Evolutionary conservation across 2,113 vertebrate species (phyloP), one percentile per base, ranked within the genome.

Genomic region (Xiphorhynchus elegans): DNA sequence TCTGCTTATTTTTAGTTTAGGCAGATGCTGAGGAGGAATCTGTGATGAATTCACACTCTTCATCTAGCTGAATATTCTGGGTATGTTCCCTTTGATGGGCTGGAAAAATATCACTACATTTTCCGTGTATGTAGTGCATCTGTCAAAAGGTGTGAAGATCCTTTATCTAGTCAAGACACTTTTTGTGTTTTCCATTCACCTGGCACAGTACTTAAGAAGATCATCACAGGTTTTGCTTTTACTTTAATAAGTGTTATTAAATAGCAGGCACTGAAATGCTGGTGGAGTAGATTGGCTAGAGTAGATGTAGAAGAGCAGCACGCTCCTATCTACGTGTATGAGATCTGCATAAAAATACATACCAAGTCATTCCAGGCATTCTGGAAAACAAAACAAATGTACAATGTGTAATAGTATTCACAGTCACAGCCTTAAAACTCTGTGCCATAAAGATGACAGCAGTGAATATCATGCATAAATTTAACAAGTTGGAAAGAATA

Each of bases 1-100:
- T 87, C 53, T 84, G 29, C 52, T 84, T 82, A 67, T 74, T 93
- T 95, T 91, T 59, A 64, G 35, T n/a, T 35, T 85, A 87, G 62
- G 37, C 73, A 93, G 84, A 93, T 79, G 78, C 35, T 87, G 53
- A 87, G 47, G 53, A 81, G 66, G 70, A 91, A 91, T 85, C 39
- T 76, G 60, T 64, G 52, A 91, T 76, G 31, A 87, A 73, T 85
- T 90, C 93, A 83, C 64, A 72, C 39, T 94, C 55, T 69, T 77
- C 20, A 77, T 84, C 18, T 40, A n/a, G 64, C 16, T 64, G 67
- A 96, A 50, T 83, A 94, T 92, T 96, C 73, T 0, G n/a, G 46
- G 35, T 89, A 56, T 40, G 44, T 47, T 94, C 33, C 18, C 52
- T 87, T 68, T 44, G 53, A 73, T 24, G 21, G 7, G 60, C 76